Evolutionary conservation across 2,888 invertebrate genomes (phyloP), one percentile per base, ranked within the genome.

Genomic region (Callosobruchus maculatus): DNA sequence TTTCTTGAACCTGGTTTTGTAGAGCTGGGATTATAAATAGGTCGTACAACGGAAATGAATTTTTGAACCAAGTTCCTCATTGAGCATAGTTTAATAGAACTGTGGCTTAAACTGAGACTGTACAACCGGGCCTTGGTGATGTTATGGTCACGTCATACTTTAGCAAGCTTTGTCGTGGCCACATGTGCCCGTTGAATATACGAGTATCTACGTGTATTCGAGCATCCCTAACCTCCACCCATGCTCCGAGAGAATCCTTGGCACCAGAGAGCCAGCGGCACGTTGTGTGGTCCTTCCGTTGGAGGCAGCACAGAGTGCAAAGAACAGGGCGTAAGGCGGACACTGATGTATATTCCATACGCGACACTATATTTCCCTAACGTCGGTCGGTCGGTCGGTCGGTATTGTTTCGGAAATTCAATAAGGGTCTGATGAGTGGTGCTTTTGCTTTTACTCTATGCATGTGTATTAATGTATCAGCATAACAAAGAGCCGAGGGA

Each of bases 211-310:
- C n/a, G n/a, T n/a, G n/a, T n/a, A n/a, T n/a, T n/a, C n/a, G n/a
- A n/a, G n/a, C n/a, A n/a, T n/a, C n/a, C n/a, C n/a, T n/a, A n/a
- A 26, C 49, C 70, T 70, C 22, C 31, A 49, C 49, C 49, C 7
- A 49, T 49, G 49, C 13, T 1, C 13, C 1, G 9, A 49, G 13
- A 49, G 4, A 3, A 3, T 30, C 4, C 49, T 18, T 18, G 18
- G 18, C 13, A 49, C 13, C 49, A 49, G 20, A 9, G 9, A 68
- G 21, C 9, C 68, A 68, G 7, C 7, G 69, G 74, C 74, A 30
- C 67, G 72, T 72, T 74, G 74, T 74, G 74, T 74, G 74, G 74
- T 74, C 74, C 71, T n/a, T n/a, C n/a, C n/a, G n/a, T n/a, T n/a
- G n/a, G n/a, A 30, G 30, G 26, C 22, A 70, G 67, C 70, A 73